Evolutionary conservation across 1,140 invertebrate species (phyloP), one percentile per base, ranked within the genome.

Genomic region (Drepana arcuata): DNA sequence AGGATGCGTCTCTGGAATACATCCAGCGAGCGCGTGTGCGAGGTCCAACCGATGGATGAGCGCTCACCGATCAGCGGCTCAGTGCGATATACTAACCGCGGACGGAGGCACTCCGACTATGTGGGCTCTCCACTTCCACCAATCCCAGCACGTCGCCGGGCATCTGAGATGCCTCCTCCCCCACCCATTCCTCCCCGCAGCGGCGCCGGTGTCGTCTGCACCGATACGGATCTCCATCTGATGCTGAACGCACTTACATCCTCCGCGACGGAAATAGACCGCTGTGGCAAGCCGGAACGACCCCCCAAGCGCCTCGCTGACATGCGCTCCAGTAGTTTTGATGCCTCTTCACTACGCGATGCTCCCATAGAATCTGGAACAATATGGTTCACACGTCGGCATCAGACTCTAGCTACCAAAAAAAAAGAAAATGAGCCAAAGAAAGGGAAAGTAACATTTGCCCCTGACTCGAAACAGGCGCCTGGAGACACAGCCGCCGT

Each of bases 1-100:
- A 85, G 89, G 26, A 88, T 94, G 85, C 93, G 92, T 71, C 87
- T 94, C 60, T 93, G 92, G 90, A 92, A 91, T 29, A 93, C 91
- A 1, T 90, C 90, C 31, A 89, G 86, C 39, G 92, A 94, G 67
- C 88, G 90, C 41, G 88, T 94, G 1, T 93, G 91, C 63, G 92
- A 94, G 66, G 90, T 94, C 1, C 90, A 93, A 51, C 88, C 91
- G 0, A 54, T 93, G 1, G 91, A 92, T 42, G 90, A 91, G 41
- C 61, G 67, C 33, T 82, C 77, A n/a, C 77, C 77, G 0, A 66
- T 73, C n/a, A 57, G 64, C n/a, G 60, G 71, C 7, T 75, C 81
- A 0, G 70, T 83, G 1, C 85, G 88, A 6, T 85, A 87, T 35
- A 84, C 83, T 1, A 85, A 85, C 16, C 70, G 79, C 2, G 87